phyloP scores from a whole-genome alignment of 2,113 vertebrate genomes.

The Indri indri region DNA sequence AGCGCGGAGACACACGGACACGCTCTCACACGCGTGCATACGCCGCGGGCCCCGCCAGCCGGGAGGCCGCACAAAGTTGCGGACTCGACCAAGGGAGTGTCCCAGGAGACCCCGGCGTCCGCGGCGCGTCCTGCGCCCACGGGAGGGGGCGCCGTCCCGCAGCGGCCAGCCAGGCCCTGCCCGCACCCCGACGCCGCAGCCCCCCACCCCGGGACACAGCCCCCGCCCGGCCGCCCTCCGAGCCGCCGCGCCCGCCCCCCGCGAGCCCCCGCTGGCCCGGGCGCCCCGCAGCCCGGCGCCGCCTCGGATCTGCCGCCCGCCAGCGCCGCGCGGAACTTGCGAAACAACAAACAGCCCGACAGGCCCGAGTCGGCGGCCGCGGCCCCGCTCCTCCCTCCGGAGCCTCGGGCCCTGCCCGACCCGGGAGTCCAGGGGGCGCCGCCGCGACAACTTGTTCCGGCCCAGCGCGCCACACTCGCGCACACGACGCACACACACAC shows the following conservation, averaged over 20 bases:
- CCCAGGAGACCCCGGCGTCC: slow-evolving; percentile 33
- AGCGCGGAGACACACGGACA: neutral
- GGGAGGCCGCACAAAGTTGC: slow-evolving; percentile 68
- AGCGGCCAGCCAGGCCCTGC: neutral
- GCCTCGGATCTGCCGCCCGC: slow-evolving; percentile 41
- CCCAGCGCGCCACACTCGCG: slow-evolving; percentile 18
- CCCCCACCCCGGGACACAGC: neutral
- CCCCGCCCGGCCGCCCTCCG: neutral
- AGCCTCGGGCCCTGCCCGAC: slow-evolving; percentile 39
- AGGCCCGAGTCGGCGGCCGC: slow-evolving; percentile 66
- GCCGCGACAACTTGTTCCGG: slow-evolving; percentile 69
- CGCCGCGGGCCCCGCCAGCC: neutral
- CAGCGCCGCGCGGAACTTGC: slow-evolving; percentile 69
- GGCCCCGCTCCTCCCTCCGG: neutral
- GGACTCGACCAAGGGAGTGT: neutral
- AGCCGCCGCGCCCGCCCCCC: neutral
- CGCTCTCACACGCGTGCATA: neutral
- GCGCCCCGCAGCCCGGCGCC: slow-evolving; percentile 51
- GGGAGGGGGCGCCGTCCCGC: neutral
- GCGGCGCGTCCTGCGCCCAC: neutral
- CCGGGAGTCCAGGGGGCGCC: neutral
- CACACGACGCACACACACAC: slow-evolving; percentile 11
- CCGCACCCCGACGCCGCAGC: slow-evolving; percentile 12
- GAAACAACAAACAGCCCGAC: slow-evolving; percentile 75
- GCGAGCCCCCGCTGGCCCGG: neutral